phyloP scores from a whole-genome alignment of 2,888 invertebrate species.

The Pristionchus maxplancki region DNA sequence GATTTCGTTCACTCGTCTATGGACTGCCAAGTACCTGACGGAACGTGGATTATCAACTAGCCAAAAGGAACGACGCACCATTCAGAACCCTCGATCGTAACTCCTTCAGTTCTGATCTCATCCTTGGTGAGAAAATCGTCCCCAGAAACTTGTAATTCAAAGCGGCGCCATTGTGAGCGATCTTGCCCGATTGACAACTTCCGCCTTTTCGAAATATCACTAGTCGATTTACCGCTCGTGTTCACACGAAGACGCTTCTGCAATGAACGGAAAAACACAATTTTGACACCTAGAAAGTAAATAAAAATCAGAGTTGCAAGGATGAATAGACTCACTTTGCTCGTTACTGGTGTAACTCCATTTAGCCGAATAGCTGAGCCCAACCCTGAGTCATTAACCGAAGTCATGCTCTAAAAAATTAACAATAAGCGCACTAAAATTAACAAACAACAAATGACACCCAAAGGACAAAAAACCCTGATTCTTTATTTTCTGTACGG shows the following conservation, averaged over 20 bases:
- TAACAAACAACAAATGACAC: background rate
- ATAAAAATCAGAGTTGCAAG: too few species aligned
- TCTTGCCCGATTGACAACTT: background rate
- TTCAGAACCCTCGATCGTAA: background rate
- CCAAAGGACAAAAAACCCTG: too few species aligned
- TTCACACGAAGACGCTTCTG: background rate
- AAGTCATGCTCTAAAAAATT: background rate
- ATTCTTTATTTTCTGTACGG: too few species aligned
- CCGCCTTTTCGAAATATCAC: background rate
- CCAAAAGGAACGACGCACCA: background rate
- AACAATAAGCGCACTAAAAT: background rate
- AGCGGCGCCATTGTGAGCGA: background rate
- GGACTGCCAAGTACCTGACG: background rate
- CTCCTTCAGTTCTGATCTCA: background rate
- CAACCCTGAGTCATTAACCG: background rate
- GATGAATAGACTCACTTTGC: background rate
- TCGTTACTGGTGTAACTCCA: background rate
- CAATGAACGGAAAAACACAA: background rate
- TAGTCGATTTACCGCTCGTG: background rate
- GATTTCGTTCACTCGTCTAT: background rate
- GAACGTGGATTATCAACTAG: too few species aligned
- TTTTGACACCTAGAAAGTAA: background rate
- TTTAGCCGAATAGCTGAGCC: background rate
- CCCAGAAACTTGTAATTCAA: background rate
- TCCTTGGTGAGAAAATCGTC: conserved; percentile 37